Evolutionary conservation across 64 coral and sea anemone species (phyloP).

Genomic region (Platygyra sinensis): DNA sequence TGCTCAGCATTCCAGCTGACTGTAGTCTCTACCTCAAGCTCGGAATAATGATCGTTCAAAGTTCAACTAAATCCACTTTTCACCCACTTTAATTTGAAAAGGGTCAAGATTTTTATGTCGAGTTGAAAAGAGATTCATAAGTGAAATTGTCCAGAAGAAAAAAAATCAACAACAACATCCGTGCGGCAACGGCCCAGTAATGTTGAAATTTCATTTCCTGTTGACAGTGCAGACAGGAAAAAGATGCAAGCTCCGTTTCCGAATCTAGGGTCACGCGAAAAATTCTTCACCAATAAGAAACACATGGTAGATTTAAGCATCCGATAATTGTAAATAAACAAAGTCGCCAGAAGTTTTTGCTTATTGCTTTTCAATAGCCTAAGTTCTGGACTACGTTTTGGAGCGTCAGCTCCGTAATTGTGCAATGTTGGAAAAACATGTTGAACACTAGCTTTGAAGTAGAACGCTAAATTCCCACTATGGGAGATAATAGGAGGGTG

Average conservation of each 20-base stretch:
- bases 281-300: slow-evolving; percentile 22
- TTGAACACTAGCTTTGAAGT: not conserved
- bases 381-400: not conserved
- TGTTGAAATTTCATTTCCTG: slow-evolving; percentile 44
- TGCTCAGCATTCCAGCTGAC: slow-evolving; percentile 38
- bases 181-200: not conserved
- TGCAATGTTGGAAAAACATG: slow-evolving; percentile 20
- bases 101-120: slow-evolving; percentile 37
- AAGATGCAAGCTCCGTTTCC: slow-evolving; percentile 26
- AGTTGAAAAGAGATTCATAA: not conserved
- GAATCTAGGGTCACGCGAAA: slow-evolving; percentile 42
- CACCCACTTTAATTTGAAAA: slow-evolving; percentile 15
- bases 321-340: slow-evolving; percentile 27
- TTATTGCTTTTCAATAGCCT: slow-evolving; percentile 53
- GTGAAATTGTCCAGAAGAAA: slow-evolving; percentile 7
- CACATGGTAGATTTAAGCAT: slow-evolving; percentile 37
- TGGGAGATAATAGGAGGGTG: slow-evolving; percentile 39
- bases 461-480: slow-evolving; percentile 51
- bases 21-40: not conserved
- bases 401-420: not conserved
- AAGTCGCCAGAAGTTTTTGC: not conserved
- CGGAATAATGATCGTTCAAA: not conserved
- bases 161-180: not conserved
- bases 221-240: slow-evolving; percentile 47
- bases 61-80: slow-evolving; percentile 8